phyloP scores from a whole-genome alignment of 2,797 vertebrate genomes.

The Lacerta agilis region DNA sequence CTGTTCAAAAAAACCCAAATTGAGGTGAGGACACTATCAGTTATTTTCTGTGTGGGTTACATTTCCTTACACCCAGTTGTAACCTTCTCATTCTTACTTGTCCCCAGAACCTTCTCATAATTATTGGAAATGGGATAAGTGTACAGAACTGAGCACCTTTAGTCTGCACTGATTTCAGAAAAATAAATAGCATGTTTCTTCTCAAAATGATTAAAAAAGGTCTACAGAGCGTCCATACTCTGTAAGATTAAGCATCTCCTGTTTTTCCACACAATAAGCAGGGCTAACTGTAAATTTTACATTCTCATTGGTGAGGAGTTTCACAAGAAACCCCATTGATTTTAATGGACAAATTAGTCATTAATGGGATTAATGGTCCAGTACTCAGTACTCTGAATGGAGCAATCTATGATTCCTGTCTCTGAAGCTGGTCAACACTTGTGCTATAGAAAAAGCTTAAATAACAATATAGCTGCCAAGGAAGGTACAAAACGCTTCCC shows the following conservation, averaged over 20 bases:
- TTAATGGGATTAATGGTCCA: conserved; percentile 40
- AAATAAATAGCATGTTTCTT: background rate
- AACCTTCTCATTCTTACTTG: background rate
- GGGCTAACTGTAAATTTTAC: conserved; percentile 25
- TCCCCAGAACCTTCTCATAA: background rate
- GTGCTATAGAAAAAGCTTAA: background rate
- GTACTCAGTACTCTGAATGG: conserved; percentile 9
- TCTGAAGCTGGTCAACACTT: background rate
- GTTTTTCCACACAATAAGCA: conserved; percentile 4
- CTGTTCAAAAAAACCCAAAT: conserved; percentile 44
- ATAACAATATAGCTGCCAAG: background rate
- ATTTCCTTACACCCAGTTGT: background rate
- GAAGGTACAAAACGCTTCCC: background rate
- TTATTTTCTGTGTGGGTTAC: background rate
- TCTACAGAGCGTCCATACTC: background rate
- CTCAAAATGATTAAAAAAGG: background rate
- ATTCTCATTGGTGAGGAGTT: conserved; percentile 16
- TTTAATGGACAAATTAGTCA: conserved; percentile 41
- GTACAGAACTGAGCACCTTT: background rate
- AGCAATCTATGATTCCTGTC: conserved; percentile 4
- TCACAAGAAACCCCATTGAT: conserved; percentile 27
- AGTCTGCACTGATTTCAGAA: background rate
- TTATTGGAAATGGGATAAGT: background rate
- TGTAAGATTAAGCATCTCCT: background rate
- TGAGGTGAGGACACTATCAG: background rate